Evolutionary conservation across 2,888 invertebrate genomes (phyloP).

Genomic region (Meganola albula): DNA sequence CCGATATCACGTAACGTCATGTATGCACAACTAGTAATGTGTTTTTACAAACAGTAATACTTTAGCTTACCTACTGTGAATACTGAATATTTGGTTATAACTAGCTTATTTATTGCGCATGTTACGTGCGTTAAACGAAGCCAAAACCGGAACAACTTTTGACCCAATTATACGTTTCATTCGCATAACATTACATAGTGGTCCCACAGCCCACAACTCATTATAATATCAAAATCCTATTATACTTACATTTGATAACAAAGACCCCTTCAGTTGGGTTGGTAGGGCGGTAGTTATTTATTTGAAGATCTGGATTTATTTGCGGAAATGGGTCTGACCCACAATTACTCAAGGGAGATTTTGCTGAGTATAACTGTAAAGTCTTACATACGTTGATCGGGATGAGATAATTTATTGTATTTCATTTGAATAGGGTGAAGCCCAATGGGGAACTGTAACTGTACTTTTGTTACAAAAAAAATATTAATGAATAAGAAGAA

Average conservation of each 20-base stretch:
- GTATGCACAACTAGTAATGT: constrained; percentile 46
- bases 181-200: constrained; percentile 18
- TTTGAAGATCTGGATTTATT: constrained; percentile 68
- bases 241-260: constrained; percentile 40
- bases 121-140: too few relatives aligned
- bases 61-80: neutral
- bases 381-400: constrained; percentile 44
- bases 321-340: constrained; percentile 67
- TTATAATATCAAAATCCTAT: constrained; percentile 17
- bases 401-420: constrained; percentile 59
- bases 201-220: constrained; percentile 10
- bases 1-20: constrained; percentile 50
- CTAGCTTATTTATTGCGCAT: too few relatives aligned
- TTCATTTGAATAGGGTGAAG: too few relatives aligned
- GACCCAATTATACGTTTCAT: constrained; percentile 26
- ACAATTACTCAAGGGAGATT: constrained; percentile 70
- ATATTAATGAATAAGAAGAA: too few relatives aligned
- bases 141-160: constrained; percentile 19
- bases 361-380: constrained; percentile 63
- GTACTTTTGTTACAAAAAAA: too few relatives aligned
- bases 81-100: neutral
- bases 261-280: constrained; percentile 38
- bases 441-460: too few relatives aligned
- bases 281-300: constrained; percentile 56
- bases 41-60: constrained; percentile 27